Percentiles rank a stretch among this genome's conserved stretches.
Evolutionary conservation across 2,113 vertebrate genomes (phyloP).

Genomic region (Dolichallabes microphthalmus): DNA sequence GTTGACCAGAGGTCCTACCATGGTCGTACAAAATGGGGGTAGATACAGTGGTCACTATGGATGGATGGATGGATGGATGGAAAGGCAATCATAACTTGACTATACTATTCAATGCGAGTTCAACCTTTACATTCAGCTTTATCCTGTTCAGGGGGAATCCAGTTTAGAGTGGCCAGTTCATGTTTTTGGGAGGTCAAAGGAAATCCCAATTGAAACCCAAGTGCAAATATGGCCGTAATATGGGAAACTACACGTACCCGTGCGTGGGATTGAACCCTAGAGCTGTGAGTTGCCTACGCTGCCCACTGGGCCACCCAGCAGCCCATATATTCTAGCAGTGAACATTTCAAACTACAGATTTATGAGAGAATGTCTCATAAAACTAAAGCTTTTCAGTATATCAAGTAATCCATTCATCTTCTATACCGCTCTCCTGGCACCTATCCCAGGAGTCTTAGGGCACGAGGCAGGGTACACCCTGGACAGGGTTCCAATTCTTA

Average conservation of each 20-base stretch:
- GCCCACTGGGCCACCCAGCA: not conserved
- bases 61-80: too few species aligned
- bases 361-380: not conserved
- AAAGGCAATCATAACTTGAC: too few species aligned
- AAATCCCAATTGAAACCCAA: not conserved
- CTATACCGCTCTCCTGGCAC: too few species aligned
- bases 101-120: not conserved
- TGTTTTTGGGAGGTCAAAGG: too few species aligned
- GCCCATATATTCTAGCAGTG: not conserved
- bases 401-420: too few species aligned
- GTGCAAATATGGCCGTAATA: not conserved
- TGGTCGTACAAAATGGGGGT: too few species aligned
- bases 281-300: not conserved
- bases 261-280: not conserved
- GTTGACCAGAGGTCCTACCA: too few species aligned
- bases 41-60: too few species aligned
- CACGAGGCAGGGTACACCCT: too few species aligned
- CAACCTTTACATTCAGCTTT: not conserved
- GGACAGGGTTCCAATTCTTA: too few species aligned
- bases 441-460: too few species aligned
- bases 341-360: not conserved
- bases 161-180: not conserved
- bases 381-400: not conserved
- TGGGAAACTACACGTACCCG: not conserved
- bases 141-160: not conserved